Evolutionary conservation across 2,797 vertebrate genomes (phyloP), one percentile per base, ranked within the genome.

Genomic region (Bradypus variegatus): DNA sequence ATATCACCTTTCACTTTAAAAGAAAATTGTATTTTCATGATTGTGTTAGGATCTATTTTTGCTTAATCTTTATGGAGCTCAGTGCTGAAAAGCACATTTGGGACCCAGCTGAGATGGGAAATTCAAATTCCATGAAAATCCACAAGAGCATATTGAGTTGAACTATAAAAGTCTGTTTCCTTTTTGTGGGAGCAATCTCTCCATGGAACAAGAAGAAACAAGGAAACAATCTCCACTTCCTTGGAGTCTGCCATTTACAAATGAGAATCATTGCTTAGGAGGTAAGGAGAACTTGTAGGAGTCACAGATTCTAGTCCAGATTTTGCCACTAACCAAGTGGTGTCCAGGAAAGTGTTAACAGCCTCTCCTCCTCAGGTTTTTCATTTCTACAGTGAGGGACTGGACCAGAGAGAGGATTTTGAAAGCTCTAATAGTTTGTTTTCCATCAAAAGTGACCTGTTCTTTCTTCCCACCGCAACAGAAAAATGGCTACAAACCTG

Each of bases 51-150:
- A n/a, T 33, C n/a, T 27, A 33, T 73, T 70, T 89, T 60, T 65
- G 19, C 41, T 92, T 87, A 55, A 81, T 67, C 62, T 53, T 90
- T 84, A 48, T 58, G 69, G 14, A 92, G 53, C 9, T 70, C 16
- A 33, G 2, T 78, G 38, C 62, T 88, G 16, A 79, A 70, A 64
- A 64, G 45, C 81, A 94, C 50, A 31, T 50, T 55, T 48, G 19
- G 23, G 38, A 69, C n/a, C 78, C 50, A 84, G 41, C 48, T 84
- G 60, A 62, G 16, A 48, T 75, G 62, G 41, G 29, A 77, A 87
- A 93, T 75, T 76, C 27, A 91, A 86, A 91, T 70, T 78, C 75
- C 13, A 62, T 77, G n/a, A 70, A 92, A 80, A 89, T 77, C 23
- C 41, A 84, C 58, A 81, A 29, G 79, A 41, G 27, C 33, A 38